Evolutionary conservation across 92 coral and sea anemone genomes (phyloP).

Genomic region (Heteractis magnifica): DNA sequence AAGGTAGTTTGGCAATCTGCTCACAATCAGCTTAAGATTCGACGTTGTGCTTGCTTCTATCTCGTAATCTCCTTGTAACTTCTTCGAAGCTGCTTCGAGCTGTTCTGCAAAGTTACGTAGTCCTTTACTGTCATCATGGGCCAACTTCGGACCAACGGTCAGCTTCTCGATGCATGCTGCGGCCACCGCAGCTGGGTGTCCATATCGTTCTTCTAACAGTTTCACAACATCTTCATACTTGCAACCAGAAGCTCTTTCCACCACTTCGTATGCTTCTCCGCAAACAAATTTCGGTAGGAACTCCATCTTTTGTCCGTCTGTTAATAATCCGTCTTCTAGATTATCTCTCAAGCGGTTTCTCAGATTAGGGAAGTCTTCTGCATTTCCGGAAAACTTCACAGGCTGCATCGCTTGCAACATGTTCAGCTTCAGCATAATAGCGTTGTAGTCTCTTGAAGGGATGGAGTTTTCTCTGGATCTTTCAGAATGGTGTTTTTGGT

Average conservation of each 20-base stretch:
- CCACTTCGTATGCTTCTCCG: conserved; percentile 61
- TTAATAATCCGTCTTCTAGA: conserved; percentile 44
- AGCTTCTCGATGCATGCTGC: conserved; percentile 59
- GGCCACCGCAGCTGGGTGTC: conserved; percentile 58
- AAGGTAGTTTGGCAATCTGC: conserved; percentile 43
- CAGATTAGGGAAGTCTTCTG: conserved; percentile 42
- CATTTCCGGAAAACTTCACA: conserved; percentile 45
- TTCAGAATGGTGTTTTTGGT: neutral
- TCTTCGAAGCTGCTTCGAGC: conserved; percentile 41
- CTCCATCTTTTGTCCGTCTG: conserved; percentile 45
- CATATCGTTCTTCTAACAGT: conserved; percentile 50
- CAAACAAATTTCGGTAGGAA: conserved; percentile 52
- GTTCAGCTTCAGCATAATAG: conserved; percentile 43
- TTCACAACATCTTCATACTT: conserved; percentile 42
- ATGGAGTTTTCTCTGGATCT: neutral
- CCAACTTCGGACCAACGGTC: conserved; percentile 40
- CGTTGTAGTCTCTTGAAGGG: conserved; percentile 20
- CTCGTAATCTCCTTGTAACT: conserved; percentile 38
- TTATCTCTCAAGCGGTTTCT: conserved; percentile 38
- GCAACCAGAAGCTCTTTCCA: conserved; percentile 48
- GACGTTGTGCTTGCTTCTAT: conserved; percentile 57
- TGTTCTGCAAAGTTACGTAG: conserved; percentile 60
- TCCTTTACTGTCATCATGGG: conserved; percentile 39
- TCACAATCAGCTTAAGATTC: conserved; percentile 43
- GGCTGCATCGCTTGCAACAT: conserved; percentile 65